Base-by-base conservation (phyloP, 2,888 invertebrate species). In the Drosophila suboccidentalis region DNA sequence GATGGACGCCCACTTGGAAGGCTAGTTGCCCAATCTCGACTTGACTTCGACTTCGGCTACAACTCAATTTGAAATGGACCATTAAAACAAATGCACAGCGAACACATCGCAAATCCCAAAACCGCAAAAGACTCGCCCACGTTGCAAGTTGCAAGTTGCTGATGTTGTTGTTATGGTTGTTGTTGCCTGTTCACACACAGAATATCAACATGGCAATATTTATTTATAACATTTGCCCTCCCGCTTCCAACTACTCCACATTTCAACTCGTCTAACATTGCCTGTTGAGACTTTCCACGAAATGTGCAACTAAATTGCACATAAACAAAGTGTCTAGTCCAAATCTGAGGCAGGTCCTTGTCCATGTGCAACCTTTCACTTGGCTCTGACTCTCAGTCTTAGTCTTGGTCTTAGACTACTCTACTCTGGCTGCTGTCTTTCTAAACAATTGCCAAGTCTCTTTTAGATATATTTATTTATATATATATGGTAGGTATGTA, bases 21-120 rank as follows among this genome's bases (percentile, higher is more conserved):
- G 67, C 73, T 36, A 44, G 58, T 63, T 57, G 62, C 46, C 62
- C 57, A 63, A 63, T 63, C 47, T 60, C 36, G 46, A 41, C 26
- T 41, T 22, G 50, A 73, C 58, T 67, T 61, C 59, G 67, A 26
- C 26, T 26, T 26, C 26, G 26, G 72, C 78, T 67, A 85, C 88
- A 85, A 69, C 88, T 85, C 84, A 83, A 84, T 84, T 89, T 67
- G 84, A 78, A 87, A 80, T 83, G 84, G 87, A 73, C 87, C 84
- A 84, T 84, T 84, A 84, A 88, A 89, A 80, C 81, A 78, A 68
- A 89, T 80, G 87, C 73, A 88, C 71, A 71, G 71, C 70, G 68
- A 80, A 74, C 80, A 81, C 78, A 78, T 81, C 79, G 74, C 78
- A 81, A 70, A 82, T 57, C 65, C 61, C 58, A 49, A 59, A 61